Evolutionary conservation across 2,797 vertebrate species (phyloP).

Genomic region (Typhlichthys subterraneus): DNA sequence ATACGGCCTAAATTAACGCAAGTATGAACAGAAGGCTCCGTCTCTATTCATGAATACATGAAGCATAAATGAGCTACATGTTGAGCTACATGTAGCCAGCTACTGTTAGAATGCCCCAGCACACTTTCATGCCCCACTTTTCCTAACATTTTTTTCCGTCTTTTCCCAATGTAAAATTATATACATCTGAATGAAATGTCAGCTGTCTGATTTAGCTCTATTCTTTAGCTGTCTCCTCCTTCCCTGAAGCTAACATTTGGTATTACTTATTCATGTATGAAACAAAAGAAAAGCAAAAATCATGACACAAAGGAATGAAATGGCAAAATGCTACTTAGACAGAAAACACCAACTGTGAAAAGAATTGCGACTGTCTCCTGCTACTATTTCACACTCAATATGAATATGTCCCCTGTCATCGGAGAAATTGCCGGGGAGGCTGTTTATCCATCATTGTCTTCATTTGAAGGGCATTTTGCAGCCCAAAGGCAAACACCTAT

Average conservation of each 20-base stretch:
- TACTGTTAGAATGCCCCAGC: too few relatives aligned
- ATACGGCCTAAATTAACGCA: too few relatives aligned
- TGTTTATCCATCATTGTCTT: conserved; percentile 74
- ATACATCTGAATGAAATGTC: neutral
- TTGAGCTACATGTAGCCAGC: too few relatives aligned
- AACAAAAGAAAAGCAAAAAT: neutral
- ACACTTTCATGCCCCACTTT: too few relatives aligned
- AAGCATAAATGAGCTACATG: too few relatives aligned
- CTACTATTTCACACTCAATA: conserved; percentile 56
- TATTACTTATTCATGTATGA: conserved; percentile 37
- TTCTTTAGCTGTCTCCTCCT: too few relatives aligned
- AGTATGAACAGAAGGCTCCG: too few relatives aligned
- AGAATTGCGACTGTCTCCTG: conserved; percentile 47
- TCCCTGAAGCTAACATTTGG: conserved; percentile 30
- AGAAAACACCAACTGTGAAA: conserved; percentile 24
- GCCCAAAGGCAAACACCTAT: conserved; percentile 72
- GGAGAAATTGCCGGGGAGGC: conserved; percentile 62
- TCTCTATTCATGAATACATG: too few relatives aligned
- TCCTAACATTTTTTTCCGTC: too few relatives aligned
- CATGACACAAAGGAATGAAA: conserved; percentile 29
- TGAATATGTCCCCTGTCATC: conserved; percentile 62
- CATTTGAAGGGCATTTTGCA: conserved; percentile 76
- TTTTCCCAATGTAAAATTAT: neutral
- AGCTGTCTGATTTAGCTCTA: too few relatives aligned
- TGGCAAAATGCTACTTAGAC: conserved; percentile 42